Evolutionary conservation across 2,888 invertebrate genomes (phyloP), one percentile per base, ranked within the genome.

Genomic region (Acanthosepion esculentum): DNA sequence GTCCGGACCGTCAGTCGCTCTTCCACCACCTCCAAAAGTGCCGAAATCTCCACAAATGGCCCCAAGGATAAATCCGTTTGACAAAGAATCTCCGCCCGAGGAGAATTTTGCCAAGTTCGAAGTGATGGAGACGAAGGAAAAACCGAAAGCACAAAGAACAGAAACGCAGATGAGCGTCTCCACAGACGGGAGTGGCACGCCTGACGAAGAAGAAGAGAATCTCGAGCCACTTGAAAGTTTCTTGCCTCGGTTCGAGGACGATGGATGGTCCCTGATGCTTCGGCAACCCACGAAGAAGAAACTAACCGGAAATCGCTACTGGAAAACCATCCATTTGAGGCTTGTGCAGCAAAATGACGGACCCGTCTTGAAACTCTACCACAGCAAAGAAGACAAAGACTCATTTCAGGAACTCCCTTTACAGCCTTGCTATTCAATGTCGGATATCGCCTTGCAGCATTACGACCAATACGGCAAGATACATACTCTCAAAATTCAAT

Each of bases 391-490:
- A 3, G 99, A 99, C 97, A 98, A 98, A 97, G 99, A 99, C 97
- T 98, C 99, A 0, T 99, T 99, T 98, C 99, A 99, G 98, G 99
- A 99, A 98, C 98, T 99, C 96, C 99, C 99, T 0, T 98, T 99
- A 95, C 99, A 99, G 97, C 98, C 99, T 2, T 99, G 99, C 97
- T 99, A 99, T 98, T 99, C 99, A 4, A 98, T 99, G 93, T 99
- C 99, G 8, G 99, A 97, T 95, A 96, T 97, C 26, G 97, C 97
- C 8, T 96, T 98, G 91, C 99, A 99, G 98, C 99, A 99, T 97
- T 99, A 99, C 97, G 99, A 99, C 98, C 99, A 99, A 97, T 99
- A 98, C 97, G 99, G 99, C 59, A 99, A 99, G 98, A 99, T 99
- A 96, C 99, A 99, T 98, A 99, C 99, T 0, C 98, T 99, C 95